These are phyloP conservation scores for Perccottus glenii DNA, from an alignment of 2,113 vertebrate species.

Conservation along the genomic window DNA sequence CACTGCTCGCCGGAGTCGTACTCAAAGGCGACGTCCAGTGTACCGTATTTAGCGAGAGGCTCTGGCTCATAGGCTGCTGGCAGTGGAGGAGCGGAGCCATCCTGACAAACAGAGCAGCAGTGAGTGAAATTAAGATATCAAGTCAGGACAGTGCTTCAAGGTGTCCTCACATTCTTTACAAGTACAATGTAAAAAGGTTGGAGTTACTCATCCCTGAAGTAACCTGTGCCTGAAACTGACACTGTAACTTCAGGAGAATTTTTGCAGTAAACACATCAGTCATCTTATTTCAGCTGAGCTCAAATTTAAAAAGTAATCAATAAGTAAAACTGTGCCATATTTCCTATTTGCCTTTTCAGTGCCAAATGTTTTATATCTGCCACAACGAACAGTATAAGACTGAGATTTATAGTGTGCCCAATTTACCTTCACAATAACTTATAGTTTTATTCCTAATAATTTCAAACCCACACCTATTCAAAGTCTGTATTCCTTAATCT, in stretches of 20 bases:
- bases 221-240: slow-evolving; percentile 30
- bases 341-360: not conserved
- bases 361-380: no score
- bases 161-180: not conserved
- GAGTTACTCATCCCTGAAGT: not conserved
- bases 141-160: not conserved
- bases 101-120: slow-evolving; percentile 70
- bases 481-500: no score
- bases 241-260: not conserved
- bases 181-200: no score
- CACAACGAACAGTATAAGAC: no score
- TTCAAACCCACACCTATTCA: no score
- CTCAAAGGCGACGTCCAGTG: slow-evolving; percentile 96
- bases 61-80: slow-evolving; percentile 93
- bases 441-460: no score
- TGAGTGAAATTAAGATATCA: not conserved
- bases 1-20: slow-evolving; percentile 94
- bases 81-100: slow-evolving; percentile 87
- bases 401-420: no score
- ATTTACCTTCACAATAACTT: no score
- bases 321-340: not conserved
- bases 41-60: slow-evolving; percentile 93
- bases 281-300: slow-evolving; percentile 3
- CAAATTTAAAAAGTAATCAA: not conserved
- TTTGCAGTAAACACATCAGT: not conserved